Evolutionary conservation across 53 echinoderm and acorn worm species (phyloP).

Genomic region (Actinopyga echinites): DNA sequence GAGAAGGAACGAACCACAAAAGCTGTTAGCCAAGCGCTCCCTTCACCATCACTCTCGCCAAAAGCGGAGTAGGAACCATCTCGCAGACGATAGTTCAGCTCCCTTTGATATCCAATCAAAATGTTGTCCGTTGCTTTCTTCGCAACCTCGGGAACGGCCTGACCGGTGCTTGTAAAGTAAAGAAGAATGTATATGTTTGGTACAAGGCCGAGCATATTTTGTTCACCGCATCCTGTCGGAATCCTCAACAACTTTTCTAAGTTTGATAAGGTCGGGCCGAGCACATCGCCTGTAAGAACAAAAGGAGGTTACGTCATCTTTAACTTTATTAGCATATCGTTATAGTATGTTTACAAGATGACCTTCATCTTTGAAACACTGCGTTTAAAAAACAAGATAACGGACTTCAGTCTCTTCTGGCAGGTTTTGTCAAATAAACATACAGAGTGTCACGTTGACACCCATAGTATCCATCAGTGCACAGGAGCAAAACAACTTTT

Average conservation of each 20-base stretch:
- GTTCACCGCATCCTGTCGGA: conserved; percentile 71
- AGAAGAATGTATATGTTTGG: conserved; percentile 71
- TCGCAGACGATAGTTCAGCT: conserved; percentile 70
- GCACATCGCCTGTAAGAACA: conserved; percentile 58
- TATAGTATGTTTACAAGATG: no score
- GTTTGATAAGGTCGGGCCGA: conserved; percentile 59
- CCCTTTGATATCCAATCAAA: conserved; percentile 80
- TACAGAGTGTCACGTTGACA: no score
- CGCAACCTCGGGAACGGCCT: conserved; percentile 17
- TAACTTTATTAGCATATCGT: no score
- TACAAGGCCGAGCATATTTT: conserved; percentile 66
- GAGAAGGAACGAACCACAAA: conserved; percentile 84
- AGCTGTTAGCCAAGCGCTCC: conserved; percentile 95
- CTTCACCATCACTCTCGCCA: conserved; percentile 64
- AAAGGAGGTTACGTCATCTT: no score
- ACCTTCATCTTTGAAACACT: no score
- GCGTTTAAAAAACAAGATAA: no score
- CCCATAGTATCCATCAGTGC: no score
- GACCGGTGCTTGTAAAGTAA: conserved; percentile 64
- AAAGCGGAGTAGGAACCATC: conserved; percentile 90
- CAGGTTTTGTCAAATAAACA: no score
- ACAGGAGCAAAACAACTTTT: no score
- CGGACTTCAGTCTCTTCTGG: no score
- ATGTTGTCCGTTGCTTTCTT: conserved; percentile 58
- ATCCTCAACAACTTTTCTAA: conserved; percentile 60